Conservation (phyloP, 2,797 vertebrate species). For the Iguana delicatissima region DNA sequence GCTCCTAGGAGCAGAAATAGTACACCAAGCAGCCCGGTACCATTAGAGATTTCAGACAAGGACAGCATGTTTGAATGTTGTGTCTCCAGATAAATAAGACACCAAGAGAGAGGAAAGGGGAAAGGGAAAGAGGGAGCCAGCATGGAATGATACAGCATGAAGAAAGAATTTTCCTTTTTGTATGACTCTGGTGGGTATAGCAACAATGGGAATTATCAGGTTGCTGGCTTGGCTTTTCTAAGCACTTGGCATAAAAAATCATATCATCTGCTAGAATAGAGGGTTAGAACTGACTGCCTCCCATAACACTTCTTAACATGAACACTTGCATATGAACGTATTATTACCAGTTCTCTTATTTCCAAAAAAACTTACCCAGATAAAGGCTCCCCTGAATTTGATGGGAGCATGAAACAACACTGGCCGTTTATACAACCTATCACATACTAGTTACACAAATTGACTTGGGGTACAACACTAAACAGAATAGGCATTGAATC, state of each 20-base stretch:
- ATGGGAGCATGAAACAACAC: background rate
- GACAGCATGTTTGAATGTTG: too few relatives aligned
- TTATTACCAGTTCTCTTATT: too few relatives aligned
- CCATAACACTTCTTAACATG: background rate
- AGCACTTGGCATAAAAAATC: background rate
- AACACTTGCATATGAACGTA: background rate
- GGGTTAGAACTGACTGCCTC: background rate
- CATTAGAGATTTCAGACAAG: too few relatives aligned
- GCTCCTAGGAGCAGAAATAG: too few relatives aligned
- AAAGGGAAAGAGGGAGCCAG: too few relatives aligned
- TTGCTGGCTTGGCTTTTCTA: background rate
- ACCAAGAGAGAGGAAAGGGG: too few relatives aligned
- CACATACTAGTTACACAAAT: conserved; percentile 12
- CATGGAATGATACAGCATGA: background rate
- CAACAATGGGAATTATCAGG: background rate
- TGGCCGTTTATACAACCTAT: background rate
- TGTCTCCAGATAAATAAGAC: too few relatives aligned
- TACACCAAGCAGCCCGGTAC: too few relatives aligned
- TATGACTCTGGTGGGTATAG: background rate
- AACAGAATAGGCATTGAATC: conserved; percentile 23
- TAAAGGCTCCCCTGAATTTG: background rate
- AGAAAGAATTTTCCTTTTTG: background rate
- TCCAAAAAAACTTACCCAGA: too few relatives aligned
- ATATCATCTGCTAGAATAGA: background rate
- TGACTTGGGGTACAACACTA: conserved; percentile 12